Percentiles rank a stretch among this genome's conserved stretches.
Evolutionary conservation across 2,113 vertebrate species (phyloP).

Genomic region (Micromys minutus): DNA sequence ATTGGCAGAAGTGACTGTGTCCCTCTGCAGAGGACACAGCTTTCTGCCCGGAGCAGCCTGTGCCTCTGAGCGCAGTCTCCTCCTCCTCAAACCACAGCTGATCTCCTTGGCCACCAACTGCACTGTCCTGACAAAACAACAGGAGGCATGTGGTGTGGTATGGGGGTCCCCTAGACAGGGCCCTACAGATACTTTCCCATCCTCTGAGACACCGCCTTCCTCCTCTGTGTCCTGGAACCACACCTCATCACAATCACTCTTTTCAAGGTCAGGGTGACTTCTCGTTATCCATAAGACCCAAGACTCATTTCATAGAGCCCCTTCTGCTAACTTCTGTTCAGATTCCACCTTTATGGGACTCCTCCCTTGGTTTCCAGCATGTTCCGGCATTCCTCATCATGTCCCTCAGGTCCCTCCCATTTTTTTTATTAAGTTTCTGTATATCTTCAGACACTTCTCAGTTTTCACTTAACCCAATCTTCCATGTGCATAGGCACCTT

Average conservation of each 20-base stretch:
- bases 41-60: not conserved
- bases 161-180: not conserved
- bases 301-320: not conserved
- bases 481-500: not conserved
- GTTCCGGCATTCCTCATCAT: not conserved
- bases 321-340: not conserved
- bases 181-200: not conserved
- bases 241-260: not conserved
- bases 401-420: not conserved
- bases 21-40: not conserved
- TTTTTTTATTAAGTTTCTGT: not conserved
- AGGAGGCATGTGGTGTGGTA: not conserved
- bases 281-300: not conserved
- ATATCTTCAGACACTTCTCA: not conserved
- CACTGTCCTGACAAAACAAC: not conserved
- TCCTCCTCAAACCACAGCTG: not conserved
- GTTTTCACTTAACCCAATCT: not conserved
- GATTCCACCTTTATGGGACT: not conserved
- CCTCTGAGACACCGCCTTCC: not conserved
- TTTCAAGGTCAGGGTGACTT: not conserved
- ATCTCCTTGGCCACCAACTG: not conserved
- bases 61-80: not conserved
- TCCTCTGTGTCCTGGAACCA: not conserved
- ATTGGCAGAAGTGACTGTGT: not conserved
- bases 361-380: not conserved